Evolutionary conservation across 2,113 vertebrate genomes (phyloP).

Genomic region (Lathamus discolor): DNA sequence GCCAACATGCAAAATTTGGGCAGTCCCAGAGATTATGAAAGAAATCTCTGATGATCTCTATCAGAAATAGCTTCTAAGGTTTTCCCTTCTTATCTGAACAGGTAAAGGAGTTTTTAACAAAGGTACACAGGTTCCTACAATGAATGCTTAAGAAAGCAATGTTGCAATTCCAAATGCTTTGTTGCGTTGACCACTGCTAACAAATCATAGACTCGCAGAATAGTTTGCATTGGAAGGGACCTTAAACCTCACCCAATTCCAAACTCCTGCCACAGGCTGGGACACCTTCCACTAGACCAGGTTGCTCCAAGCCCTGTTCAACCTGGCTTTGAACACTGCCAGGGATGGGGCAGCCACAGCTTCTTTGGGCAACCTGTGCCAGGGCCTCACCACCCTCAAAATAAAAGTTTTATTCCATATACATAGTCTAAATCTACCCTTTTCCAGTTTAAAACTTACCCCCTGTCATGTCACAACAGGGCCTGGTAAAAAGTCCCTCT

Average conservation of each 20-base stretch:
- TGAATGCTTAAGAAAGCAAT: not conserved
- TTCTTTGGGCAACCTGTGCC: not conserved
- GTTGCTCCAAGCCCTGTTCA: rapidly evolving
- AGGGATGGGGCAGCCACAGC: rapidly evolving
- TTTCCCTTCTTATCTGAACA: not conserved
- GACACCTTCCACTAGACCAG: not conserved
- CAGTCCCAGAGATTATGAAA: not conserved
- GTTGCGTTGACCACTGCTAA: not conserved
- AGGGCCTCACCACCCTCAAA: not conserved
- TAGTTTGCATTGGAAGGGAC: not conserved
- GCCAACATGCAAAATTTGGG: not conserved
- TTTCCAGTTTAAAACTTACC: not conserved
- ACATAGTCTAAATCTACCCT: no score
- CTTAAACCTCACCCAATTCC: not conserved
- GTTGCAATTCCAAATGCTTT: not conserved
- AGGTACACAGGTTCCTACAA: rapidly evolving
- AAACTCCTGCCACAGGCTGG: rapidly evolving
- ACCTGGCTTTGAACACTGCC: not conserved
- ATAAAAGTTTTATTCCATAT: not conserved
- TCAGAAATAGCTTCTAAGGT: not conserved
- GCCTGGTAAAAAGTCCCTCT: rapidly evolving
- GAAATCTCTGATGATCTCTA: not conserved
- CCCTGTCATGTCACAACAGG: not conserved
- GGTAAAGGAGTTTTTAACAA: not conserved
- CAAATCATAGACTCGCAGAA: not conserved